Evolutionary conservation across 2,888 invertebrate species (phyloP).

Genomic region (Diachrysia chrysitis): DNA sequence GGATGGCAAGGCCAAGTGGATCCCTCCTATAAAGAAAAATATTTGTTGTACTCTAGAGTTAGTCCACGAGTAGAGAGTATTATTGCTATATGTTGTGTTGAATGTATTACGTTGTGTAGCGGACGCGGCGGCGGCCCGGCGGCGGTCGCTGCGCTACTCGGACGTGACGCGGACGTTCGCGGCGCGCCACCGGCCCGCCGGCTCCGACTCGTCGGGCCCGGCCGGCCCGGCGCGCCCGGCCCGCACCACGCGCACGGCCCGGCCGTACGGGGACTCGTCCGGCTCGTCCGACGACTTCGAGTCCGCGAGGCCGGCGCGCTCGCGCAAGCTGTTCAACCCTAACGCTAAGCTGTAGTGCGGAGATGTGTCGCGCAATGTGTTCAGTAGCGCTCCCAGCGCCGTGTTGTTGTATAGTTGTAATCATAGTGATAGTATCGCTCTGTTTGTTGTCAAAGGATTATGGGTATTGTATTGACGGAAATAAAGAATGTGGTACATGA

Average conservation of each 20-base stretch:
- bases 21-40: too few relatives aligned
- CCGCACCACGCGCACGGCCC: background rate
- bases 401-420: too few relatives aligned
- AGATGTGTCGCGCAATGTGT: background rate
- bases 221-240: background rate
- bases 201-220: background rate
- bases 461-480: too few relatives aligned
- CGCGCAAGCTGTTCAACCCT: background rate
- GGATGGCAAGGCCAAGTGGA: too few relatives aligned
- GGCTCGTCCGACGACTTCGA: background rate
- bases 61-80: too few relatives aligned
- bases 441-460: constrained; percentile 17
- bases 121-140: too few relatives aligned
- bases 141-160: constrained; percentile 54
- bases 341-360: background rate
- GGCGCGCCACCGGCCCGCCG: constrained; percentile 13
- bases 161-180: constrained; percentile 63
- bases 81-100: background rate
- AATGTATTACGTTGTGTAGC: too few relatives aligned
- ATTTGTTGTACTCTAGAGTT: too few relatives aligned
- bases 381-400: too few relatives aligned
- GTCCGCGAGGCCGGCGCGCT: background rate
- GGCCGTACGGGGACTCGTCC: constrained; percentile 12
- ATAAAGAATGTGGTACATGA: background rate
- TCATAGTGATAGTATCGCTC: too few relatives aligned